phyloP scores from a whole-genome alignment of 2,797 vertebrate species.

The Mormyrops boulengeri region DNA sequence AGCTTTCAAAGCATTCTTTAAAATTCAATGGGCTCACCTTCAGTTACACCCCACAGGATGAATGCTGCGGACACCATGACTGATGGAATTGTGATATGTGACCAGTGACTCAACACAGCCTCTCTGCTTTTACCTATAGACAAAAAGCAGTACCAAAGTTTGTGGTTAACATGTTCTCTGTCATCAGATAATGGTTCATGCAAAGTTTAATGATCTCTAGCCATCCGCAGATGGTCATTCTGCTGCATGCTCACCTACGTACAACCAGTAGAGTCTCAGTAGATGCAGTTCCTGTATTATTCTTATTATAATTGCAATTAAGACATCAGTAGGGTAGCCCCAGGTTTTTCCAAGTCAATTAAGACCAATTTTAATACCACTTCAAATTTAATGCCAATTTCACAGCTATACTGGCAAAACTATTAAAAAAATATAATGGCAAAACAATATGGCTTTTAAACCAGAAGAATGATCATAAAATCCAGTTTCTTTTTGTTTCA shows the following conservation, averaged over 20 bases:
- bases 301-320: background rate
- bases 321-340: background rate
- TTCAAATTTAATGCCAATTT: background rate
- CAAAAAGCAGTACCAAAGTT: background rate
- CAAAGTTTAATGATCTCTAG: background rate
- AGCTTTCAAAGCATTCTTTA: background rate
- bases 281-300: background rate
- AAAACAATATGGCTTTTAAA: background rate
- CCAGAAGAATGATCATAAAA: background rate
- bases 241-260: background rate
- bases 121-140: background rate
- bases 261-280: background rate
- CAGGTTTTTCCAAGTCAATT: background rate
- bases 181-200: background rate
- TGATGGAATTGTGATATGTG: background rate
- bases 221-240: background rate
- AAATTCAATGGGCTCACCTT: background rate
- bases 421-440: background rate
- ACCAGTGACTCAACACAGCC: background rate
- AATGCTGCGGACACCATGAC: background rate
- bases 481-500: background rate
- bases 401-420: background rate
- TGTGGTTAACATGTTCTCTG: background rate
- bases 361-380: too few species aligned
- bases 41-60: background rate